Base-by-base conservation (phyloP, 1,140 invertebrate genomes). In the Drosophila punjabiensis region DNA sequence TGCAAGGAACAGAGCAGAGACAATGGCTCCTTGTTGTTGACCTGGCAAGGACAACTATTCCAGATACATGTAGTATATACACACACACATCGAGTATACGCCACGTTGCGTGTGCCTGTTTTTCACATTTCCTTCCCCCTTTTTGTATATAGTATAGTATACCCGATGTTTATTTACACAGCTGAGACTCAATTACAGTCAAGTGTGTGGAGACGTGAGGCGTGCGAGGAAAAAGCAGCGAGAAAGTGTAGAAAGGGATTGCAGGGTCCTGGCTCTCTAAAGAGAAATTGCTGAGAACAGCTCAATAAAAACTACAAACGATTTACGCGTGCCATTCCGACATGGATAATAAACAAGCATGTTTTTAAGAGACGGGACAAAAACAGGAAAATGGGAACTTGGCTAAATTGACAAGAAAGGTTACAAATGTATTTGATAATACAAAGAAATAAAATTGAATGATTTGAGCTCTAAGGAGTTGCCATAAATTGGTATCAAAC, bases 271-370 rank as follows among this genome's bases (percentile, higher is more conserved):
- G 43, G 43, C 43, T 60, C 53, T 50, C 37, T 20, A 7, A 50
- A 74, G 71, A 70, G 65, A 79, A 79, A 79, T 74, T 55, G 61
- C 76, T 79, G 76, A 73, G 60, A 80, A 53, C 60, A 80, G 67
- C 67, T 71, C 76, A 61, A 80, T 80, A 80, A 80, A 79, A 80
- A 80, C 77, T 79, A 79, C 77, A 79, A 79, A 79, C 67, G 60
- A 79, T 79, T 79, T 80, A 62, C 77, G 76, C 75, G 76, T 79
- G 76, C 65, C 76, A 78, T 70, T 45, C 53, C 39, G 76, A 79
- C 76, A 80, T 56, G 76, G 76, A 73, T 79, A 79, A 79, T 73
- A 79, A 79, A 79, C 60, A 50, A 73, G 53, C 69, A 18, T 73
- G 47, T 64, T 64, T 28, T 11, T 56, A 56, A 18, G 13, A 47